Percentiles rank a stretch among this genome's conserved stretches.
These are phyloP conservation scores for Pungitius pungitius DNA, from an alignment of 2,113 vertebrate genomes.

Conservation along the genomic window DNA sequence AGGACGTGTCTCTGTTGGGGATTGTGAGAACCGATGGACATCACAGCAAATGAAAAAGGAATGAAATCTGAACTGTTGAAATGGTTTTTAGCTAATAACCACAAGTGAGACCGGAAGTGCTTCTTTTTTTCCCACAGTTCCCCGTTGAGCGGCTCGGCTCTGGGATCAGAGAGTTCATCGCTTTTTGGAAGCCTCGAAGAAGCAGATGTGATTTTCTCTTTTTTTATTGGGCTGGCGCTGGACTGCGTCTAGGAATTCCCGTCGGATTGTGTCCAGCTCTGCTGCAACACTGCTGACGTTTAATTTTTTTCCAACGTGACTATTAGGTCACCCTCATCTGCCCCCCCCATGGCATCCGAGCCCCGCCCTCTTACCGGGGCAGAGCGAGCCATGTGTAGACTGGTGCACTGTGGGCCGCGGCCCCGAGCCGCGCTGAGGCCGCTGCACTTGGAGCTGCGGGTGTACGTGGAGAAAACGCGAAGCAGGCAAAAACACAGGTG, in stretches of 20 bases:
- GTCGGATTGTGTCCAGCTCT: constrained; percentile 36
- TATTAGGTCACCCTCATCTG: no score
- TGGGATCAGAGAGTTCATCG: constrained; percentile 15
- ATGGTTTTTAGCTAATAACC: constrained; percentile 16
- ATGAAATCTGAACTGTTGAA: constrained; percentile 2
- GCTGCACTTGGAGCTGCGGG: constrained; percentile 80
- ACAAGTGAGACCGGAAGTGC: background rate
- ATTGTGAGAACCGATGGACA: background rate
- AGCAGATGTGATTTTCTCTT: constrained; percentile 59
- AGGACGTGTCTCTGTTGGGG: background rate
- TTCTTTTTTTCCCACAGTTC: constrained; percentile 16
- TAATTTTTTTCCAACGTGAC: background rate
- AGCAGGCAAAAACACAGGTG: constrained; percentile 82
- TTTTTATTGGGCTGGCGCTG: background rate
- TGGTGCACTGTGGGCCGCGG: constrained; percentile 78
- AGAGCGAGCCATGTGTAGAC: constrained; percentile 81
- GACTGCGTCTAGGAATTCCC: constrained; percentile 19
- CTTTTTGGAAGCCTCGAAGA: constrained; percentile 46
- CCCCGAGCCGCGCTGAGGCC: constrained; percentile 79
- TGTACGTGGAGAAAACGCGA: constrained; percentile 78
- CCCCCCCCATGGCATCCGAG: constrained; percentile 66
- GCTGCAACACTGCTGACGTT: constrained; percentile 31
- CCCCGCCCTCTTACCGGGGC: constrained; percentile 78
- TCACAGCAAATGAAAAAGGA: constrained; percentile 1
- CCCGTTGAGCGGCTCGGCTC: constrained; percentile 7